Evolutionary conservation across 1,140 invertebrate genomes (phyloP).

Genomic region (Psilanteris sp.): DNA sequence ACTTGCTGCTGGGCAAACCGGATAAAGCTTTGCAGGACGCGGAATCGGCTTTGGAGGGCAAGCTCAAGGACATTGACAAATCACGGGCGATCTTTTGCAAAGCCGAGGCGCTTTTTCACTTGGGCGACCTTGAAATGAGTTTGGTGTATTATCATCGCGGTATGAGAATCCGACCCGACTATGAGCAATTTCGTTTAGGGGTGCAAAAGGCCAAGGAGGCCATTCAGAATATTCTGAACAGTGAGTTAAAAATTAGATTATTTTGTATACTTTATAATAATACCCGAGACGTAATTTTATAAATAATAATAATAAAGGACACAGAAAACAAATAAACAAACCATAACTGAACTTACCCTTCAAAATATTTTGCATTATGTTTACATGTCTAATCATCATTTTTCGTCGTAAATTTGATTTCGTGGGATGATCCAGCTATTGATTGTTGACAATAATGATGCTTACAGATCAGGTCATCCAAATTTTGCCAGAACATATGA

Average conservation of each 20-base stretch:
- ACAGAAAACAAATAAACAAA: no score
- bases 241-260: no score
- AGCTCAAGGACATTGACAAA: slow-evolving; percentile 85
- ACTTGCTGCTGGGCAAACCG: slow-evolving; percentile 92
- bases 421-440: no score
- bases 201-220: slow-evolving; percentile 96
- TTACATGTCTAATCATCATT: no score
- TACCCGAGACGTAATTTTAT: no score
- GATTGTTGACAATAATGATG: no score
- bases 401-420: no score
- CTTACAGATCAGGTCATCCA: slow-evolving; percentile 46
- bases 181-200: slow-evolving; percentile 92
- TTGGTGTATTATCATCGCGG: slow-evolving; percentile 95
- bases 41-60: slow-evolving; percentile 85
- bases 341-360: no score
- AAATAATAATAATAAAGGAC: no score
- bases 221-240: slow-evolving; percentile 94
- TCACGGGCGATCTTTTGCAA: slow-evolving; percentile 94
- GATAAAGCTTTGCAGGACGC: slow-evolving; percentile 91
- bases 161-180: slow-evolving; percentile 89
- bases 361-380: no score
- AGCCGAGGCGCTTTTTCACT: slow-evolving; percentile 94
- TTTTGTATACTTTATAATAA: no score
- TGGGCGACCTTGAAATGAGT: slow-evolving; percentile 95
- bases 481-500: slow-evolving; percentile 26